Evolutionary conservation across 2,888 invertebrate species (phyloP).

Genomic region (Melangyna quadrimaculata): DNA sequence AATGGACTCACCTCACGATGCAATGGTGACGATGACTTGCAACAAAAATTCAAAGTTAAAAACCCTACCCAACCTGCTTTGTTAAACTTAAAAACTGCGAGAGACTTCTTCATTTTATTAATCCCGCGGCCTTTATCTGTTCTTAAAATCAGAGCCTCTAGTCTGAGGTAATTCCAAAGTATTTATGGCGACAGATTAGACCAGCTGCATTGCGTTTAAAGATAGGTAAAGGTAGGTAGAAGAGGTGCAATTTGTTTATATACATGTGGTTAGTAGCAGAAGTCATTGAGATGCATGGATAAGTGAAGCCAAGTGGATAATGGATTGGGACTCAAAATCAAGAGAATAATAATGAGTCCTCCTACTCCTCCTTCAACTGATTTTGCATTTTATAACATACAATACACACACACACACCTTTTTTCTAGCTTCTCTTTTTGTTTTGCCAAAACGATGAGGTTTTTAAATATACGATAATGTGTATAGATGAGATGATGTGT

Average conservation of each 20-base stretch:
- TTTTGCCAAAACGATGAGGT: neutral
- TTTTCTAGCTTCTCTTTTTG: neutral
- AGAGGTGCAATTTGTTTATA: neutral
- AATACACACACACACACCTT: neutral
- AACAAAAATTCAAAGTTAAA: neutral
- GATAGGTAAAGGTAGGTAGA: too few species aligned
- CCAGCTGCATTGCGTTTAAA: constrained; percentile 27
- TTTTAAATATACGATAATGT: too few species aligned
- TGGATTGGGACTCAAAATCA: neutral
- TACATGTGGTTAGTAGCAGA: neutral
- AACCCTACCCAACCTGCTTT: neutral
- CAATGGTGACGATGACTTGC: neutral
- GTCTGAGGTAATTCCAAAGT: constrained; percentile 26
- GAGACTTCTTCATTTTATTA: constrained; percentile 25
- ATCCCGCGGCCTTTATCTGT: constrained; percentile 46
- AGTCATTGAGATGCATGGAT: neutral
- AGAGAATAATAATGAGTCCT: constrained; percentile 2
- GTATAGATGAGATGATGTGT: neutral
- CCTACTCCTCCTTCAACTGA: neutral
- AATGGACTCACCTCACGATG: constrained; percentile 55
- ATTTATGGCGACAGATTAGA: constrained; percentile 61
- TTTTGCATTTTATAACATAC: neutral
- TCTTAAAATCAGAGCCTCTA: constrained; percentile 29
- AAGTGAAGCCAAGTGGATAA: neutral
- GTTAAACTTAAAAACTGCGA: constrained; percentile 9